Evolutionary conservation across 2,113 vertebrate genomes (phyloP), one percentile per base, ranked within the genome.

Genomic region (Callaeas wilsoni): DNA sequence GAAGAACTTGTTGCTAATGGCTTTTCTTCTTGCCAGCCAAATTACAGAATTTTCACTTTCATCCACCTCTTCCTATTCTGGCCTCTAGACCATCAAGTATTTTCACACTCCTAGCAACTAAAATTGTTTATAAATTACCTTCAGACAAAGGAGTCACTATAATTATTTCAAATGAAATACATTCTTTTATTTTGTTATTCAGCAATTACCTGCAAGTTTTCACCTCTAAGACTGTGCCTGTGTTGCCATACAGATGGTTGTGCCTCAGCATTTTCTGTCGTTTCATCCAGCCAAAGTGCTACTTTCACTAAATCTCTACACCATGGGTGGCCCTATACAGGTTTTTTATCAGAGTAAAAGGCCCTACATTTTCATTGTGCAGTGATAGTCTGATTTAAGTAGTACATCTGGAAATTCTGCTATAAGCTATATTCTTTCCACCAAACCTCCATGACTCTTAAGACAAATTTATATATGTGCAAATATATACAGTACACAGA

Each of bases 1-100:
- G 83, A 84, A 93, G 2, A 23, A 32, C 13, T 64, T 74, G 7
- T 21, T 84, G 12, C 41, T 89, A 4, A 0, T 0, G 32, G 17
- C 4, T 49, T 69, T 65, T 89, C 52, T n/a, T 57, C 59, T 50
- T 60, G 50, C 37, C 29, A 41, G 59, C 4, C 7, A 11, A 47
- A 32, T 29, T 10, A 27, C 2, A 11, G 18, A 84, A 77, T 75
- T 85, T 85, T 55, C 27, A 17, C 26, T 62, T 75, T 90, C 35
- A 55, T 67, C 16, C 22, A 16, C 50, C 9, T 64, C 21, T 88
- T 88, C 14, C 14, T 82, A 27, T 68, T 94, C 49, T 88, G 71
- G 12, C 22, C 42, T 92, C 37, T 68, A 7, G 74, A 33, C 11
- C 12, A 56, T 55, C 33, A 52, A 69, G 29, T 42, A 71, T n/a